phyloP scores from a whole-genome alignment of 1,140 invertebrate genomes.

The Drosophila melanica region DNA sequence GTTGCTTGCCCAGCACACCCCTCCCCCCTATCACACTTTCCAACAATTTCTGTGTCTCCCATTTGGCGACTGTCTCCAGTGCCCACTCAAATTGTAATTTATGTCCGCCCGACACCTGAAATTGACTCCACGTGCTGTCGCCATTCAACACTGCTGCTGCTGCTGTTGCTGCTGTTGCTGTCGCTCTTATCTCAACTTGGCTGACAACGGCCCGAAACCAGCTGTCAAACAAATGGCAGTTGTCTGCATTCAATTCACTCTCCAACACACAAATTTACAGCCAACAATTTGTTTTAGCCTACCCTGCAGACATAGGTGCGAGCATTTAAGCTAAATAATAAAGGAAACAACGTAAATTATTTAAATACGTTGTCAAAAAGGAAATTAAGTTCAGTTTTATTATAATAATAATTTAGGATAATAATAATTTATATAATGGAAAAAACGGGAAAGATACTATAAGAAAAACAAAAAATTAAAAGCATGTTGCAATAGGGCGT shows the following conservation, averaged over 20 bases:
- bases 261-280: slow-evolving; percentile 59
- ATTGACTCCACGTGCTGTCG: slow-evolving; percentile 70
- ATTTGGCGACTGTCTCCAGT: slow-evolving; percentile 24
- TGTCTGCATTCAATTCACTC: slow-evolving; percentile 38
- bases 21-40: too few species aligned
- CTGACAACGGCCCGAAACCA: slow-evolving; percentile 63
- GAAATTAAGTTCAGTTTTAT: not conserved
- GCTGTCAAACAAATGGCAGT: slow-evolving; percentile 55
- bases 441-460: too few species aligned
- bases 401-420: not conserved
- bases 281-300: slow-evolving; percentile 61
- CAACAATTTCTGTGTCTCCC: not conserved
- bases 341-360: not conserved
- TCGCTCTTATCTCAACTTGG: slow-evolving; percentile 59
- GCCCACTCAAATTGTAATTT: slow-evolving; percentile 75
- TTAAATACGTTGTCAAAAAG: too few species aligned
- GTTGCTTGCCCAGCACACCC: not conserved
- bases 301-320: slow-evolving; percentile 3
- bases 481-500: too few species aligned
- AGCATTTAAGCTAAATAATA: slow-evolving; percentile 17
- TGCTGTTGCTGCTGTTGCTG: too few species aligned
- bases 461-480: too few species aligned
- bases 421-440: too few species aligned
- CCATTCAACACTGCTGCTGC: not conserved
- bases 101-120: slow-evolving; percentile 71